Evolutionary conservation across 2,113 vertebrate species (phyloP), one percentile per base, ranked within the genome.

Genomic region (Morone saxatilis): DNA sequence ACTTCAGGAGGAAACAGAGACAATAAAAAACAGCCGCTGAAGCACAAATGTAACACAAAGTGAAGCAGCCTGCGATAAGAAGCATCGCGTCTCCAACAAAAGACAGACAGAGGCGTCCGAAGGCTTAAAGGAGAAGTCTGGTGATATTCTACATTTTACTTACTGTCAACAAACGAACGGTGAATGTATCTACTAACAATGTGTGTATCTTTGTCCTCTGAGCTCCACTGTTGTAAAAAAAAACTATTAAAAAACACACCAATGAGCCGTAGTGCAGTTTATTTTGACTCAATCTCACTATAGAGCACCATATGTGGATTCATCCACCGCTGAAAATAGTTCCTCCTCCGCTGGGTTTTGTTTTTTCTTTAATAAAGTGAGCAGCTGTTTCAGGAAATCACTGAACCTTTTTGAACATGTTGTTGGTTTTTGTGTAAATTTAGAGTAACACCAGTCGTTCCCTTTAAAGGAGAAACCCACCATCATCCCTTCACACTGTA

Each of bases 261-360:
- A 51, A 5, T 51, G 45, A 47, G 45, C 22, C 65, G 17, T 22
- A 19, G 5, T 60, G 57, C 17, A 17, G 59, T 61, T 61, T 62
- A 38, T 40, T 11, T 4, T 6, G 12, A n/a, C 47, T 38, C 66
- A 51, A 13, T 16, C 71, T 0, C 54, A 25, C 54, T 11, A n/a
- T 5, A 45, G 4, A 65, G 50, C 45, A 20, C 38, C n/a, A 20
- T 5, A 8, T 48, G 63, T 40, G 63, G 22, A 48, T 78, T 38
- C 7, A 57, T 76, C 67, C 25, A 47, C 25, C 2, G 17, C 25
- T n/a, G 50, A 36, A 68, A 68, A 48, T 77, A 77, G 63, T 67
- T 40, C 63, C 47, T 73, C 71, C 41, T 31, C 16, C 41, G 3
- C 31, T 31, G 31, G 31, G 31, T 31, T 31, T 31, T 31, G 31